A percentile compares a stretch with the other conserved stretches of the same genome.
phyloP scores from a whole-genome alignment of 2,888 invertebrate genomes.

The Leuctra nigra region DNA sequence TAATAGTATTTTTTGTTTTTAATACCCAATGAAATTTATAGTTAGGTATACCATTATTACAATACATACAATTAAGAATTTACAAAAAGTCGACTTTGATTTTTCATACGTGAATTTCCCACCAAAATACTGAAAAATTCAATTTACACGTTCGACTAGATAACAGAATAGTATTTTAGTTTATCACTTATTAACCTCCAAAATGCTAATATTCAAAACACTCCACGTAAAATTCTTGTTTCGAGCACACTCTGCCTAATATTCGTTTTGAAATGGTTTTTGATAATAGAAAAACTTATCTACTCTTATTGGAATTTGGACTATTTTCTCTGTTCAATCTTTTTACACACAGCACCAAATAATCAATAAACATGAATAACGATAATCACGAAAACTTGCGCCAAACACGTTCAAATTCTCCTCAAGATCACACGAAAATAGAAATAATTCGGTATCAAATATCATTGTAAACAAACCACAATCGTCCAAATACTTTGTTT shows the following conservation, averaged over 20 bases:
- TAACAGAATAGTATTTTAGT: slow-evolving; percentile 10
- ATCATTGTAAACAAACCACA: background rate
- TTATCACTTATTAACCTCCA: slow-evolving; percentile 8
- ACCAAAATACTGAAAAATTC: background rate
- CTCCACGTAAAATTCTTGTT: slow-evolving; percentile 10
- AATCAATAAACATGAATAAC: slow-evolving; percentile 8
- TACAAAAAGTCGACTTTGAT: slow-evolving; percentile 5
- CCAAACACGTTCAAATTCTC: background rate
- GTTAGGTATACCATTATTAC: slow-evolving; percentile 16
- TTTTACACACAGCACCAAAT: slow-evolving; percentile 12
- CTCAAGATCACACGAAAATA: background rate
- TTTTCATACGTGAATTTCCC: background rate
- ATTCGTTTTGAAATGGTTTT: too few species aligned
- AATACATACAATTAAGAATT: slow-evolving; percentile 5
- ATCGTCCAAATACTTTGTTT: slow-evolving; percentile 6
- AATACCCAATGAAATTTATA: slow-evolving; percentile 17
- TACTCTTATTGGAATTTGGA: background rate
- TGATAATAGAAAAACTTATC: too few species aligned
- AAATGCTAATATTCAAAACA: slow-evolving; percentile 14
- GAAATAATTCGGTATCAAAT: background rate
- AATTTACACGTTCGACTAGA: slow-evolving; percentile 10
- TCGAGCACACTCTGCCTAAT: too few species aligned
- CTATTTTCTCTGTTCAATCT: background rate
- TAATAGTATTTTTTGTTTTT: slow-evolving; percentile 9
- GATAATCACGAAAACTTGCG: slow-evolving; percentile 3